These are phyloP conservation scores for Rhagoletis zephyria DNA, from an alignment of 1,140 invertebrate genomes.

Conservation along the genomic window DNA sequence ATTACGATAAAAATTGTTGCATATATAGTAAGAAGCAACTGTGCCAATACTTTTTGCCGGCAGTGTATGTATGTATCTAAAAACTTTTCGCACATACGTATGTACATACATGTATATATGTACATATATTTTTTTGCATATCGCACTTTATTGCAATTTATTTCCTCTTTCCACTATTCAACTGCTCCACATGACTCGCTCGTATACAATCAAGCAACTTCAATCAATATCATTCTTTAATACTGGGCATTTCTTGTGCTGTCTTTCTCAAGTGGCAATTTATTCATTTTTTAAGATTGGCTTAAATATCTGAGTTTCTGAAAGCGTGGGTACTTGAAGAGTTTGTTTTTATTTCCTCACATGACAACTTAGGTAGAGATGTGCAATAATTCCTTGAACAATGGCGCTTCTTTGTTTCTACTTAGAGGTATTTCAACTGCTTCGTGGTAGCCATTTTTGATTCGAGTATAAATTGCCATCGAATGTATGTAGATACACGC, in stretches of 20 bases:
- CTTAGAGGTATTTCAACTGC: background rate
- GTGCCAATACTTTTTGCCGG: no score
- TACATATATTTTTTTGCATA: background rate
- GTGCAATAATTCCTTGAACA: background rate
- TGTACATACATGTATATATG: background rate
- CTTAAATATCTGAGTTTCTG: background rate
- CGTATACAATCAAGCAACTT: constrained; percentile 6
- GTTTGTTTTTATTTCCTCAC: background rate
- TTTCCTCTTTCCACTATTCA: background rate
- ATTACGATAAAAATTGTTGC: no score
- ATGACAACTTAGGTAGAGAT: background rate
- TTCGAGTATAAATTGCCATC: background rate
- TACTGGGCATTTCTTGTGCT: background rate
- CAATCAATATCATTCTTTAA: constrained; percentile 43
- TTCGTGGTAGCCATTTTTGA: background rate
- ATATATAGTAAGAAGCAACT: no score
- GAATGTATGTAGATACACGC: no score
- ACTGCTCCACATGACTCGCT: constrained; percentile 56
- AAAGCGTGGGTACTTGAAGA: background rate
- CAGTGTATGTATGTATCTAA: no score
- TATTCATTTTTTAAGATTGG: background rate
- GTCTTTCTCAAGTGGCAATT: constrained; percentile 14
- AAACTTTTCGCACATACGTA: background rate
- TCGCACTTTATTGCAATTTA: background rate
- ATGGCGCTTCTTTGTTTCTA: constrained; percentile 10